These are phyloP conservation scores for Ruditapes philippinarum DNA, from an alignment of 1,140 invertebrate genomes.

Conservation along the genomic window DNA sequence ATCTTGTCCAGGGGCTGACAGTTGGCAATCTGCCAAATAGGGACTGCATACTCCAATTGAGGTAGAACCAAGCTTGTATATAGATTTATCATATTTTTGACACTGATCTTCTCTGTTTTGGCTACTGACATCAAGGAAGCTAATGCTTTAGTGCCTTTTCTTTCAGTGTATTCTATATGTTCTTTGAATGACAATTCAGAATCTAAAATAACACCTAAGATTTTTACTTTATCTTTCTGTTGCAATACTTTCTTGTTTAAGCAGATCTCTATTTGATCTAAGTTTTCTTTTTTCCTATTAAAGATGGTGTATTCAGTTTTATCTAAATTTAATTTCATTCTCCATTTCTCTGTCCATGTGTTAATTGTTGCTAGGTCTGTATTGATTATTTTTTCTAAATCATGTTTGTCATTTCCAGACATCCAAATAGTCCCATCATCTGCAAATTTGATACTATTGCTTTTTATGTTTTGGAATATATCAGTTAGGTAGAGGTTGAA, in stretches of 20 bases:
- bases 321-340: conserved; percentile 17
- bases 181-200: conserved; percentile 2
- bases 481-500: conserved; percentile 37
- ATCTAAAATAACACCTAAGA: conserved; percentile 35
- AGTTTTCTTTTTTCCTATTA: not conserved
- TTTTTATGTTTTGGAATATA: not conserved
- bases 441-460: conserved; percentile 19
- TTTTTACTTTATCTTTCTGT: not conserved
- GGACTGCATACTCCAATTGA: conserved; percentile 36
- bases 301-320: conserved; percentile 32
- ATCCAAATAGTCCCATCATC: no score
- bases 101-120: not conserved
- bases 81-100: not conserved
- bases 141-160: not conserved
- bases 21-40: conserved; percentile 19
- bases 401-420: not conserved
- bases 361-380: no score
- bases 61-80: conserved; percentile 23
- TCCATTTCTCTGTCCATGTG: conserved; percentile 28
- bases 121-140: not conserved
- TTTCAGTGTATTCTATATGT: conserved; percentile 9
- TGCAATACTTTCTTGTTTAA: not conserved
- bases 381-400: not conserved
- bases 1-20: not conserved
- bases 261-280: no score